Evolutionary conservation across 2,797 vertebrate species (phyloP).

Genomic region (Basileuterus tristriatus): DNA sequence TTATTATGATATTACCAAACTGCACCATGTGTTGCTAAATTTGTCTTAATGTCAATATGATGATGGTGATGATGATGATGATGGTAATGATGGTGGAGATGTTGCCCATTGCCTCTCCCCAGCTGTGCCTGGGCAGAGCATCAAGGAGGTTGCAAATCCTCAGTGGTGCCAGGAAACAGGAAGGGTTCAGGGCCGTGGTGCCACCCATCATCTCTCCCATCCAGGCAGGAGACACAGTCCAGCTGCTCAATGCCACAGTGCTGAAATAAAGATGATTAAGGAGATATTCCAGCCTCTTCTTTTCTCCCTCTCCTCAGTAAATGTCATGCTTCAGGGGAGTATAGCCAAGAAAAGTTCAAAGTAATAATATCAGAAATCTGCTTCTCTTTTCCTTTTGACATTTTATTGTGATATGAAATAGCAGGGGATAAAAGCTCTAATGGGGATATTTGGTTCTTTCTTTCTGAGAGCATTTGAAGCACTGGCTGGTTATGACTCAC

Average conservation of each 20-base stretch:
- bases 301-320: slow-evolving; percentile 35
- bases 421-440: slow-evolving; percentile 53
- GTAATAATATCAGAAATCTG: slow-evolving; percentile 68
- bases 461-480: slow-evolving; percentile 26
- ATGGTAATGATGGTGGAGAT: not conserved
- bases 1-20: accelerated
- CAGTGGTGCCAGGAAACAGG: accelerated
- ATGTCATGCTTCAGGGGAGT: slow-evolving; percentile 68
- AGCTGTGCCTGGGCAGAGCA: accelerated
- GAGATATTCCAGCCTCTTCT: not conserved
- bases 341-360: slow-evolving; percentile 69
- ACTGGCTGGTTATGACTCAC: slow-evolving; percentile 48
- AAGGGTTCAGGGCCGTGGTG: accelerated
- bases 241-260: not conserved
- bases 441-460: slow-evolving; percentile 51
- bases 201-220: not conserved
- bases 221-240: not conserved
- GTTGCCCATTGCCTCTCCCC: not conserved
- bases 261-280: slow-evolving; percentile 58
- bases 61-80: not conserved
- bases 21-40: accelerated
- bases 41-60: not conserved
- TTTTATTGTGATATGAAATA: slow-evolving; percentile 67
- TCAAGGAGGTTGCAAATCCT: not conserved
- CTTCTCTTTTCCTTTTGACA: slow-evolving; percentile 70